phyloP scores from a whole-genome alignment of 1,140 invertebrate genomes.

The Asbolus verrucosus region DNA sequence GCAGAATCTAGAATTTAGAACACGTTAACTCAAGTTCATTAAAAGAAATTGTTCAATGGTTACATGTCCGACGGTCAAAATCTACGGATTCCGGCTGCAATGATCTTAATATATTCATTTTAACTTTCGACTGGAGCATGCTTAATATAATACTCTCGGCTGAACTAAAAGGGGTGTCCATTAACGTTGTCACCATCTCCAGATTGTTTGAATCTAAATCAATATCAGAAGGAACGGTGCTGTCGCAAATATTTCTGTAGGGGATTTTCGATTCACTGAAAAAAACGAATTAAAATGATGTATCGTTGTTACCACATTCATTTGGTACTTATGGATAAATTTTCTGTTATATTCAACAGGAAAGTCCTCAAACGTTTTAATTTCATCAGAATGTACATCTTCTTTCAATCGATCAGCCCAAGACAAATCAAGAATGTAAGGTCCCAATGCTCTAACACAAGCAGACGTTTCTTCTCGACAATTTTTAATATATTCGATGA shows the following conservation, averaged over 20 bases:
- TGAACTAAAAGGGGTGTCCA: slow-evolving; percentile 49
- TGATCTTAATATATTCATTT: slow-evolving; percentile 38
- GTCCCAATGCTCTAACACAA: not conserved
- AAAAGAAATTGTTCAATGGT: too few relatives aligned
- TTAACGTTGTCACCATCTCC: slow-evolving; percentile 37
- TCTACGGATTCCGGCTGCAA: not conserved
- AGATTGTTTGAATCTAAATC: slow-evolving; percentile 37
- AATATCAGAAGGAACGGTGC: slow-evolving; percentile 27
- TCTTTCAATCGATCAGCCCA: slow-evolving; percentile 32
- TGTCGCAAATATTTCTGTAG: slow-evolving; percentile 43
- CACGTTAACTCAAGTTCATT: slow-evolving; percentile 10
- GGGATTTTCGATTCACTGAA: slow-evolving; percentile 33
- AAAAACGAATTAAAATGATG: slow-evolving; percentile 21
- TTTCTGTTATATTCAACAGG: slow-evolving; percentile 50
- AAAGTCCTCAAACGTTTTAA: slow-evolving; percentile 42
- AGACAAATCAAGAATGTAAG: not conserved
- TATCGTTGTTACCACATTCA: not conserved
- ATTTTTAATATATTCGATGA: slow-evolving; percentile 29
- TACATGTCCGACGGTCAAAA: slow-evolving; percentile 38
- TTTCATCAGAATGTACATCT: slow-evolving; percentile 23
- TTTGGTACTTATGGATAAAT: slow-evolving; percentile 31
- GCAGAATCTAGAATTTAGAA: slow-evolving; percentile 47
- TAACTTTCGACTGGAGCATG: slow-evolving; percentile 43
- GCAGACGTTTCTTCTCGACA: not conserved
- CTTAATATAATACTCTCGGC: slow-evolving; percentile 48